Conservation (phyloP, 2,113 vertebrate species). For the Chamaetylas fuelleborni region DNA sequence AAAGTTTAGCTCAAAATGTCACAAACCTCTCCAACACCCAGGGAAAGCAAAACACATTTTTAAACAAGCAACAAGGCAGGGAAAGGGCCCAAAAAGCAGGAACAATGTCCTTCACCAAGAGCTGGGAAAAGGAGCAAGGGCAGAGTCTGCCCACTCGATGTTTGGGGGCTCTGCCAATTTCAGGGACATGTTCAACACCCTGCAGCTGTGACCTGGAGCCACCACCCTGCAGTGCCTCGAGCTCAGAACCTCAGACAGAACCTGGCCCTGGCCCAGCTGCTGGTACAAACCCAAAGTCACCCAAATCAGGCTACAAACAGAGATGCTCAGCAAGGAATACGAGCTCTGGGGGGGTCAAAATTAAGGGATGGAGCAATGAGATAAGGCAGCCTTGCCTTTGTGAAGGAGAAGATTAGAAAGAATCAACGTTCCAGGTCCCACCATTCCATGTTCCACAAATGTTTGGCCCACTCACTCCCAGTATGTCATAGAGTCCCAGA, state of each 20-base stretch:
- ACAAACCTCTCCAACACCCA: not conserved
- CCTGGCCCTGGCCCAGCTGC: not conserved
- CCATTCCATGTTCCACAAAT: not conserved
- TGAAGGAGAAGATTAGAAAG: not conserved
- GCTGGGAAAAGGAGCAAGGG: not conserved
- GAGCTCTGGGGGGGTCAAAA: not conserved
- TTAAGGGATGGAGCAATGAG: not conserved
- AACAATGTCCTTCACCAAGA: not conserved
- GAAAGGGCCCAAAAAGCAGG: not conserved
- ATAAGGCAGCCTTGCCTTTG: not conserved
- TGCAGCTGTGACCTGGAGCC: not conserved
- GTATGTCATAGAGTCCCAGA: fast-evolving
- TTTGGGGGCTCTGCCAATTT: not conserved
- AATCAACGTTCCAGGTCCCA: not conserved
- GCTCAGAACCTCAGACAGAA: not conserved
- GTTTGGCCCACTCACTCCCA: not conserved
- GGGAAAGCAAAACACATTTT: not conserved
- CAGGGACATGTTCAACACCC: not conserved
- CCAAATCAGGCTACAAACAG: not conserved
- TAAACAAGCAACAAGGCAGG: not conserved
- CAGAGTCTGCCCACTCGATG: not conserved
- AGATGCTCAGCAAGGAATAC: not conserved
- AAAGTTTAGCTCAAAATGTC: constrained; percentile 14
- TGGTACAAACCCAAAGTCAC: not conserved
- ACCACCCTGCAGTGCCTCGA: not conserved